Percentiles rank a stretch among this genome's conserved stretches.
These are phyloP conservation scores for Hydrolagus colliei DNA, from an alignment of 2,797 vertebrate species.

Conservation along the genomic window DNA sequence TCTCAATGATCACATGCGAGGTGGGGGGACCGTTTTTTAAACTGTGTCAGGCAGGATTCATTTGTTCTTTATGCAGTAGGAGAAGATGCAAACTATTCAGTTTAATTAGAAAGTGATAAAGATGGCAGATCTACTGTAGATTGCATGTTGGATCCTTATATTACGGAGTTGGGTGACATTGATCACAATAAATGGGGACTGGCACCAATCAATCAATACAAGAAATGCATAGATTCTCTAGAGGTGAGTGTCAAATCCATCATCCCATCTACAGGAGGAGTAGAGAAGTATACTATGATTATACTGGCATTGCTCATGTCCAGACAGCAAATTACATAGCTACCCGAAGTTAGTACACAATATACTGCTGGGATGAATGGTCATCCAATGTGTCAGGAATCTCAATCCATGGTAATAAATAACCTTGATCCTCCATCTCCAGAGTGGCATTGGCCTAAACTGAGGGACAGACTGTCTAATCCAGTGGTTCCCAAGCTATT, in stretches of 20 bases:
- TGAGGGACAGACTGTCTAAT: no score
- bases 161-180: neutral
- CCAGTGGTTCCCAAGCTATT: no score
- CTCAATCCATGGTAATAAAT: neutral
- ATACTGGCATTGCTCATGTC: no score
- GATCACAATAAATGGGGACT: neutral
- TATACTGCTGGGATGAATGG: neutral
- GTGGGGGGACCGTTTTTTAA: neutral
- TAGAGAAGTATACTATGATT: neutral
- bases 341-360: neutral
- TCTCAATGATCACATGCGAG: no score
- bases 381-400: neutral
- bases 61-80: neutral
- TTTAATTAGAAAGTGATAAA: neutral
- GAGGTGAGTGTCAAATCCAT: neutral
- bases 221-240: neutral
- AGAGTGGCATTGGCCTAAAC: neutral
- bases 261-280: neutral
- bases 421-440: neutral
- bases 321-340: neutral
- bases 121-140: no score
- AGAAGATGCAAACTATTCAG: neutral
- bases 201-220: neutral
- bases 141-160: no score
- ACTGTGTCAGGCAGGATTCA: no score